Percentiles rank a stretch among this genome's conserved stretches.
Evolutionary conservation across 2,797 vertebrate species (phyloP).

Genomic region (Amblyraja radiata): DNA sequence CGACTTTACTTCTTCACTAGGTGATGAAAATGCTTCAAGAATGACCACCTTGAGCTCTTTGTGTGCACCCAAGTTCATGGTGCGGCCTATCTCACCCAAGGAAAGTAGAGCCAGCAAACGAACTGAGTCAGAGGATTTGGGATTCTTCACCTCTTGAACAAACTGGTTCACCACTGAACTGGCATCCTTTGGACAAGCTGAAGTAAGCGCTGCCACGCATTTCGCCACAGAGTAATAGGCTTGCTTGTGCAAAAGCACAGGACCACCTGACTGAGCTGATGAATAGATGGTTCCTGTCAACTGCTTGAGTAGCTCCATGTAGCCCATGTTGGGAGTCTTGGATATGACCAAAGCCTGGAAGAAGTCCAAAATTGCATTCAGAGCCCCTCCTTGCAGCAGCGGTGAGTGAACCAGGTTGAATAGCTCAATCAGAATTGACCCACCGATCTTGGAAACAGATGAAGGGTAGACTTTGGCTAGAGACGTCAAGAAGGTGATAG

Average conservation of each 20-base stretch:
- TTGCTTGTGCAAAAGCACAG: constrained; percentile 64
- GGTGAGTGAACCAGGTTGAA: constrained; percentile 75
- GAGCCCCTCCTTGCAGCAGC: constrained; percentile 72
- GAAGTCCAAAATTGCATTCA: constrained; percentile 69
- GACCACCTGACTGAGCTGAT: neutral
- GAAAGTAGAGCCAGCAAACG: constrained; percentile 79
- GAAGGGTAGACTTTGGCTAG: constrained; percentile 68
- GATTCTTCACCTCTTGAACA: constrained; percentile 69
- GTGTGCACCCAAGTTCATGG: constrained; percentile 65
- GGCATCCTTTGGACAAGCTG: constrained; percentile 71
- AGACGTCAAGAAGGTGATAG: constrained; percentile 69
- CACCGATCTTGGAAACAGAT: constrained; percentile 68
- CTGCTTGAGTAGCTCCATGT: constrained; percentile 66
- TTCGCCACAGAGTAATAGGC: constrained; percentile 73
- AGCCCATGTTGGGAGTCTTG: constrained; percentile 59
- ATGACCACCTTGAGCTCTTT: constrained; percentile 76
- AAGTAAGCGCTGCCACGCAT: constrained; percentile 75
- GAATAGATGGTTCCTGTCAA: constrained; percentile 67
- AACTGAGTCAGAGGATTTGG: constrained; percentile 60
- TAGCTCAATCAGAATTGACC: constrained; percentile 64
- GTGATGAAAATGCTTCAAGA: constrained; percentile 76
- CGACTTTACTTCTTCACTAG: constrained; percentile 79
- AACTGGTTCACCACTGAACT: constrained; percentile 60
- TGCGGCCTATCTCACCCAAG: constrained; percentile 79
- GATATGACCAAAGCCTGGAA: constrained; percentile 71